These are phyloP conservation scores for Scolanthus callimorphus DNA, from an alignment of 92 coral and sea anemone genomes.

Conservation along the genomic window DNA sequence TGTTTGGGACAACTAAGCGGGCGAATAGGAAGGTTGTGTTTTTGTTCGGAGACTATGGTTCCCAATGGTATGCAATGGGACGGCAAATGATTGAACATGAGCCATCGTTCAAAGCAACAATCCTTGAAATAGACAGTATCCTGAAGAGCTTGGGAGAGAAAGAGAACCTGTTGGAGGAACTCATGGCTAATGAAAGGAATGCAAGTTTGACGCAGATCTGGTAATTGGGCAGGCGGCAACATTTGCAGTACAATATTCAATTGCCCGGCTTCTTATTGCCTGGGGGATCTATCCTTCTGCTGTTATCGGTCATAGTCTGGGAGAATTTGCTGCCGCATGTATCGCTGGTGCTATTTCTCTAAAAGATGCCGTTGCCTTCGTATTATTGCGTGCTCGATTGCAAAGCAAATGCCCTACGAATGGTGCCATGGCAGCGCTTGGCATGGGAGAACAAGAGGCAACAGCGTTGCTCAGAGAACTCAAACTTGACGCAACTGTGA, in stretches of 20 bases:
- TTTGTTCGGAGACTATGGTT: conserved; percentile 68
- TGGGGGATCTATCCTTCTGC: conserved; percentile 61
- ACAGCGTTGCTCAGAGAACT: conserved; percentile 19
- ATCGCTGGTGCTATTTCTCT: conserved; percentile 35
- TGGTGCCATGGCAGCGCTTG: conserved; percentile 64
- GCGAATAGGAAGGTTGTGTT: conserved; percentile 34
- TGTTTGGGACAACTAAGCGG: conserved; percentile 6
- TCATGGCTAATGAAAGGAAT: conserved; percentile 28
- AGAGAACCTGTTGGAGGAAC: conserved; percentile 45
- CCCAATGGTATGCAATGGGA: conserved; percentile 70
- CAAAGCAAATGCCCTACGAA: conserved; percentile 34
- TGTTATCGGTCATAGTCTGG: conserved; percentile 69
- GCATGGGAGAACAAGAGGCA: conserved; percentile 41
- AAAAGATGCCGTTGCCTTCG: conserved; percentile 30
- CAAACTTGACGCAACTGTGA: conserved; percentile 15
- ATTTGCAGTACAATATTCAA: conserved; percentile 58
- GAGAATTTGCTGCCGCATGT: conserved; percentile 69
- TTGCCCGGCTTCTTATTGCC: conserved; percentile 44
- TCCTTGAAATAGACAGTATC: conserved; percentile 19
- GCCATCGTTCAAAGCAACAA: conserved; percentile 31
- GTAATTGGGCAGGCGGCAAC: conserved; percentile 52
- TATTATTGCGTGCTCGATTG: conserved; percentile 47
- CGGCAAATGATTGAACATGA: conserved; percentile 45
- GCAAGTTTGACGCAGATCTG: conserved; percentile 30
- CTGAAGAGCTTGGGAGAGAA: conserved; percentile 20